phyloP scores from a whole-genome alignment of 1,140 invertebrate genomes.

The Aphis gossypii region DNA sequence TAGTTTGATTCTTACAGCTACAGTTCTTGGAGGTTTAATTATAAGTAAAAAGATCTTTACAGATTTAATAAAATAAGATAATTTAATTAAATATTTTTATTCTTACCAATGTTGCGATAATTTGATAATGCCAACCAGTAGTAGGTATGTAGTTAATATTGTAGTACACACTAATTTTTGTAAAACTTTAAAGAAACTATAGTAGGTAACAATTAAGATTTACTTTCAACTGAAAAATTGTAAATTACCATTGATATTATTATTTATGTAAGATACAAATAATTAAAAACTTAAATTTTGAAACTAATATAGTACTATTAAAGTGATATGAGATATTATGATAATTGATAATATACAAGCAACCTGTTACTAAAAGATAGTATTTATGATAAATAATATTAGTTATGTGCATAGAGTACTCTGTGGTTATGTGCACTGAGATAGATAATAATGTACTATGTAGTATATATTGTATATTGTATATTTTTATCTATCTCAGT shows the following conservation, averaged over 20 bases:
- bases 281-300: neutral
- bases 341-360: too few species aligned
- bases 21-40: neutral
- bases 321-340: too few species aligned
- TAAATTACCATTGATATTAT: neutral
- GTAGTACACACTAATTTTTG: neutral
- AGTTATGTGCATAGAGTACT: too few species aligned
- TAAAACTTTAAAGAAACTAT: neutral
- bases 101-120: neutral
- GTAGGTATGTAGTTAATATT: neutral
- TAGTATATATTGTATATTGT: too few species aligned
- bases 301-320: neutral
- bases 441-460: too few species aligned
- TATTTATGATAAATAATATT: too few species aligned
- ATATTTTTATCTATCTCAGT: too few species aligned
- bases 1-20: neutral
- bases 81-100: neutral
- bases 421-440: too few species aligned
- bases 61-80: neutral
- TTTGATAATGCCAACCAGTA: neutral
- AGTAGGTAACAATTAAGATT: neutral
- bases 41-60: neutral
- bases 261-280: too few species aligned
- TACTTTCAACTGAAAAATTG: neutral
- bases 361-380: too few species aligned